Conservation (phyloP, 2,797 vertebrate genomes). For the Alauda arvensis region DNA sequence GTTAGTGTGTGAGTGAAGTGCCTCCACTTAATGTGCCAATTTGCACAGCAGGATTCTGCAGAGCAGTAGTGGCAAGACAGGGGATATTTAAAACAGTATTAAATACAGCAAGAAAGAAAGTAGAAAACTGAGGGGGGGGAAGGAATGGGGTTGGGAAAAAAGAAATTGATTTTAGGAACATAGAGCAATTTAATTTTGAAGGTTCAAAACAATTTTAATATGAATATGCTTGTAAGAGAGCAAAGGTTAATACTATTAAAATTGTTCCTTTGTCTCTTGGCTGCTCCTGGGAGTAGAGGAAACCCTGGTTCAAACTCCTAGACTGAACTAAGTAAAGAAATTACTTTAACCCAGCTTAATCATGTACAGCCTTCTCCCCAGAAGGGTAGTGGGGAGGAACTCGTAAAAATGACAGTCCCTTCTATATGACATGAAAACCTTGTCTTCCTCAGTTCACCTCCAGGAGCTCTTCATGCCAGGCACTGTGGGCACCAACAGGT, state of each 20-base stretch:
- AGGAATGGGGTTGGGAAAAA: not conserved
- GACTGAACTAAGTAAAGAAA: not conserved
- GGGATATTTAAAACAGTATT: slow-evolving; percentile 19
- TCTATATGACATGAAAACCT: not conserved
- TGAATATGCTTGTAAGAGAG: not conserved
- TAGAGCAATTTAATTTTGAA: not conserved
- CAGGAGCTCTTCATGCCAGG: not conserved
- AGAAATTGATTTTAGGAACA: not conserved
- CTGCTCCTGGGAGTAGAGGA: not conserved
- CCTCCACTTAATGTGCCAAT: slow-evolving; percentile 17
- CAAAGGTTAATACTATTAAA: not conserved
- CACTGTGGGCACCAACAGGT: not conserved
- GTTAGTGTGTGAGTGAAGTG: slow-evolving; percentile 27
- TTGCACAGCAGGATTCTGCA: slow-evolving; percentile 34
- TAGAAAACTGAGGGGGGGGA: not conserved
- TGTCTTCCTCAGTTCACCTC: not conserved
- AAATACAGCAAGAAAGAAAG: slow-evolving; percentile 1
- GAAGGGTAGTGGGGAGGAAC: not conserved
- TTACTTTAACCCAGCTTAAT: not conserved
- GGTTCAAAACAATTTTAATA: not conserved
- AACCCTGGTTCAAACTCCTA: not conserved
- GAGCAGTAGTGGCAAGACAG: not conserved
- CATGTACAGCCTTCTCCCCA: not conserved
- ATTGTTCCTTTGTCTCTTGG: not conserved
- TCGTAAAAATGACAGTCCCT: not conserved